Base-by-base conservation (phyloP, 2,888 invertebrate species). In the Alloscopus bannaensis region DNA sequence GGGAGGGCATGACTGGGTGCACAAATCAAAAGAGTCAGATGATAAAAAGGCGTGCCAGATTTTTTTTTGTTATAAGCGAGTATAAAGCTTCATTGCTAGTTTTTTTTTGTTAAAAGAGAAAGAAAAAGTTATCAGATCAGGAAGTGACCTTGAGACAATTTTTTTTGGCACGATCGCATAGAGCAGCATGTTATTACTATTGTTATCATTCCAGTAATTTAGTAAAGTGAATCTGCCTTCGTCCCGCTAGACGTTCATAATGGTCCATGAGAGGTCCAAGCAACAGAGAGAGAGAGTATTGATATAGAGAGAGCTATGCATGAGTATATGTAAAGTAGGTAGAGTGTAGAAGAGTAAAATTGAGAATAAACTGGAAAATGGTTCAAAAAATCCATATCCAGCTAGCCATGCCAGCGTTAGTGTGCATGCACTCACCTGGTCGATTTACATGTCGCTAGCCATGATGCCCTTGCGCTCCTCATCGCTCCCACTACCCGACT, bases 371-470 rank as follows among this genome's bases (percentile, higher is more conserved):
- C 31, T 64, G 42, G 79, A 57, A 55, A 71, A 72, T 66, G 65
- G 8, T 55, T 57, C n/a, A n/a, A n/a, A n/a, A n/a, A 52, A 73
- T 73, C 73, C 80, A 73, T n/a, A n/a, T 62, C 69, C 80, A 80
- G 69, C 73, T 80, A 73, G 73, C 59, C 65, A 69, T 40, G 42
- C 26, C 68, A 69, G 66, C 57, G n/a, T 69, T 62, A 26, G 50
- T 36, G 66, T 47, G 64, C 64, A 79, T 82, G 80, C 76, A 84
- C 86, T 85, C 82, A 85, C 86, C 84, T 86, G 84, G 84, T 72
- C 85, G 86, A 62, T 82, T 87, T 78, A 88, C 20, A 82, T 76
- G 26, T 86, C 86, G 69, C 82, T 82, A 31, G 70, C 42, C 62
- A 64, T 77, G 28, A 72, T 72, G 26, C 81, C 82, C 45, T 47